Base-by-base conservation (phyloP, 2,888 invertebrate species). In the Rambutsinella grinnellia region DNA sequence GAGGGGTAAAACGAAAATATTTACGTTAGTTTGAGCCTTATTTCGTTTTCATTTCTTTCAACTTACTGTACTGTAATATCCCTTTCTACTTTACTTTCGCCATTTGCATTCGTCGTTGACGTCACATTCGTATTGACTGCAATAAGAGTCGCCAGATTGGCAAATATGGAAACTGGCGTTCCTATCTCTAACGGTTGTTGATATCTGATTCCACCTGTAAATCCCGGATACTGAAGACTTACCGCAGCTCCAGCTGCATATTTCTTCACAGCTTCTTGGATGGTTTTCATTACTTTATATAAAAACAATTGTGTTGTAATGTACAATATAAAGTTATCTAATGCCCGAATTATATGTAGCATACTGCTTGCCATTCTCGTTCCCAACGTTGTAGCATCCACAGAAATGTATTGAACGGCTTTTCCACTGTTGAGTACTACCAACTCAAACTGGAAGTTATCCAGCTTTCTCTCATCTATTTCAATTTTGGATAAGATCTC, bases 111-210 rank as follows among this genome's bases (percentile, higher is more conserved):
- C 6, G 69, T 58, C 3, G 68, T 62, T 36, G 49, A 62, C 17
- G 67, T 72, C 1, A 66, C 60, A 26, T 72, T 68, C 5, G 68
- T 46, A 2, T 61, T 54, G 15, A 62, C 19, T 0, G 67, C 75
- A 19, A 56, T 66, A 8, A 76, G 56, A 13, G 66, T 68, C 0
- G 80, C 70, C 3, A 79, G 27, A 57, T 72, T 74, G 1, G 79
- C 67, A n/a, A 74, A 57, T n/a, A 83, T 75, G 2, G 82, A 81
- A 3, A 82, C 76, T 23, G 84, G 82, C n/a, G 79, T 76, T 21
- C 84, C 84, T 47, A 83, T 79, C 74, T 84, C 84, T 67, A 84
- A 65, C 0, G 84, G 84, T 51, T 83, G 82, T 49, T 84, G 80
- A 44, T 84, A 81, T n/a, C 71, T 19, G 0, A 76, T 61, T 27